phyloP scores from a whole-genome alignment of 2,888 invertebrate genomes.

The Eilema griseolum region DNA sequence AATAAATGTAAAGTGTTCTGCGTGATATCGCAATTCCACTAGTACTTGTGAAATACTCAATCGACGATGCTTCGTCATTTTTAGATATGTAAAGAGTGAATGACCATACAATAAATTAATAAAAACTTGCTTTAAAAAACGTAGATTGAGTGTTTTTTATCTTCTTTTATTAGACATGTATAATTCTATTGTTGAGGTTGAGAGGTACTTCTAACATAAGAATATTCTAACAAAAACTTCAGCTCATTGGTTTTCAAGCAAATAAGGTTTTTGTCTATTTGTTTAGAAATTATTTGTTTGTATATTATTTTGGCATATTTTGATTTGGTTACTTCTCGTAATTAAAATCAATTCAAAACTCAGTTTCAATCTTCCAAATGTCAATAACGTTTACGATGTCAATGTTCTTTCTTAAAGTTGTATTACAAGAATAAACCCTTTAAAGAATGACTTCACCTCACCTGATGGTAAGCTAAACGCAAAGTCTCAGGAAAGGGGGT shows the following conservation, averaged over 20 bases:
- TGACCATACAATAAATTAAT: not conserved
- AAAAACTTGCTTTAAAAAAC: not conserved
- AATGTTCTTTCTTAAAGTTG: too few relatives aligned
- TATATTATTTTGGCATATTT: not conserved
- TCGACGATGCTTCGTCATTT: not conserved
- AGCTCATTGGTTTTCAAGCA: not conserved
- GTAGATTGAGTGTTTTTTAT: not conserved
- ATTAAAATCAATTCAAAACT: too few relatives aligned
- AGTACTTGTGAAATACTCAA: not conserved
- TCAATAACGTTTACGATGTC: too few relatives aligned
- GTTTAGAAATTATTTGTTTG: not conserved
- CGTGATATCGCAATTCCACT: not conserved
- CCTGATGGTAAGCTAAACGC: too few relatives aligned
- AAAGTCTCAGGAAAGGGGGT: too few relatives aligned
- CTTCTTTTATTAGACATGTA: not conserved
- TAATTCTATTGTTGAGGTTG: conserved; percentile 2
- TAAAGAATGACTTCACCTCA: too few relatives aligned
- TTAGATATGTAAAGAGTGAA: not conserved
- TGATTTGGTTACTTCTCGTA: too few relatives aligned
- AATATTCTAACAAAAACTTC: not conserved
- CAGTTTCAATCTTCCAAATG: too few relatives aligned
- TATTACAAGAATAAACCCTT: too few relatives aligned
- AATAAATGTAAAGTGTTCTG: not conserved
- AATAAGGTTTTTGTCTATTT: not conserved
- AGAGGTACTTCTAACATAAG: not conserved